Conservation (phyloP, 1,140 invertebrate species). For the Eubasilissa regina region DNA sequence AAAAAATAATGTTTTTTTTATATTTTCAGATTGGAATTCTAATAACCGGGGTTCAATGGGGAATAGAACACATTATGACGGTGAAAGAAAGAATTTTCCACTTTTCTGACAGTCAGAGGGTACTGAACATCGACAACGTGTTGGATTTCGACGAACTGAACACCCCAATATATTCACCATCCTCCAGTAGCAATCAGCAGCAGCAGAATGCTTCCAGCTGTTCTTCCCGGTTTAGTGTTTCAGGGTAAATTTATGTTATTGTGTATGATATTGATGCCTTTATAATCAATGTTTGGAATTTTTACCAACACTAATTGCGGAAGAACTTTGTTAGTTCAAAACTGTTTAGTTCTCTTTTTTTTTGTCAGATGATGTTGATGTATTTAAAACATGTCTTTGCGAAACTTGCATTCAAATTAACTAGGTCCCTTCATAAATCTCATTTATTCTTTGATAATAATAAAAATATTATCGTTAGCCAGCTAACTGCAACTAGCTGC, state of each 20-base stretch:
- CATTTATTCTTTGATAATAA: too few species aligned
- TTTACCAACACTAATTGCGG: not conserved
- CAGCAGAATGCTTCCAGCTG: constrained; percentile 22
- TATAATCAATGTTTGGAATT: not conserved
- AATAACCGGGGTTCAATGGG: constrained; percentile 83
- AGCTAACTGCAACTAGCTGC: too few species aligned
- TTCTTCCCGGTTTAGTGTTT: constrained; percentile 1
- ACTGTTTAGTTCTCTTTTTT: too few species aligned
- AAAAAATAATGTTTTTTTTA: not conserved
- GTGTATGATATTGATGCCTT: not conserved
- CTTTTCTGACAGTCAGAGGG: constrained; percentile 72
- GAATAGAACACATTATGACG: constrained; percentile 82
- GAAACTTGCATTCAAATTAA: too few species aligned
- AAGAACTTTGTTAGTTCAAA: not conserved
- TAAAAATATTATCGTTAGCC: too few species aligned
- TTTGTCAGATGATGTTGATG: too few species aligned
- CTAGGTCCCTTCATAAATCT: too few species aligned
- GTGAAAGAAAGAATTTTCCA: constrained; percentile 80
- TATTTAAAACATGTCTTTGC: too few species aligned
- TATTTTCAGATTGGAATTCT: constrained; percentile 79
- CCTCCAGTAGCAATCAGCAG: constrained; percentile 36
- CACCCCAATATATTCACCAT: constrained; percentile 71
- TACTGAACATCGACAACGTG: constrained; percentile 86
- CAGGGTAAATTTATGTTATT: constrained; percentile 18
- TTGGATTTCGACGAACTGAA: constrained; percentile 87